Evolutionary conservation across 2,113 vertebrate genomes (phyloP).

Genomic region (Zosterops lateralis): DNA sequence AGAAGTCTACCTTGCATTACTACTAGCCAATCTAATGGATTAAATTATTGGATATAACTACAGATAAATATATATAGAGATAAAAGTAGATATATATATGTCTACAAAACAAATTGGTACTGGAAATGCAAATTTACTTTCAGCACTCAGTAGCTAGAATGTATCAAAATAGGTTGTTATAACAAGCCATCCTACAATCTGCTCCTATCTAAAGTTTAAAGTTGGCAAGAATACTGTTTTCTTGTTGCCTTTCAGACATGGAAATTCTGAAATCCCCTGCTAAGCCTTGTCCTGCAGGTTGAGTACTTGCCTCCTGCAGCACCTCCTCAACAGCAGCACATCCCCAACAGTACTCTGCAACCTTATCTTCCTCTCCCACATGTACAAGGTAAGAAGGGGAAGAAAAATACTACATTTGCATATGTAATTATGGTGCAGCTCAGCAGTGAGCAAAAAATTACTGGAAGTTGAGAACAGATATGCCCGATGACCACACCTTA

Average conservation of each 20-base stretch:
- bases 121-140: background rate
- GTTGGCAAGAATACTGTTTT: background rate
- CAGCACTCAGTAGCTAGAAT: background rate
- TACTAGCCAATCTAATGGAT: background rate
- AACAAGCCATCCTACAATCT: background rate
- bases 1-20: background rate
- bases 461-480: conserved; percentile 64
- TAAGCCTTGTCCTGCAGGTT: background rate
- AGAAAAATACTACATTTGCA: conserved; percentile 26
- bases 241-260: background rate
- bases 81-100: rapidly evolving
- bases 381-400: conserved; percentile 12
- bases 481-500: conserved; percentile 50
- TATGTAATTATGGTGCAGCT: conserved; percentile 39
- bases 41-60: background rate
- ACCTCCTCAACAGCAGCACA: background rate
- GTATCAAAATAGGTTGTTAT: background rate
- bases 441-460: conserved; percentile 54
- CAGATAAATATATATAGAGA: background rate
- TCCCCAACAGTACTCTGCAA: background rate
- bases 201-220: background rate
- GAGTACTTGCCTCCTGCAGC: background rate
- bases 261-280: background rate
- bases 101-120: background rate
- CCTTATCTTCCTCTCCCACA: conserved; percentile 52